phyloP scores from a whole-genome alignment of 2,797 vertebrate species.

The Sebastes diploproa region DNA sequence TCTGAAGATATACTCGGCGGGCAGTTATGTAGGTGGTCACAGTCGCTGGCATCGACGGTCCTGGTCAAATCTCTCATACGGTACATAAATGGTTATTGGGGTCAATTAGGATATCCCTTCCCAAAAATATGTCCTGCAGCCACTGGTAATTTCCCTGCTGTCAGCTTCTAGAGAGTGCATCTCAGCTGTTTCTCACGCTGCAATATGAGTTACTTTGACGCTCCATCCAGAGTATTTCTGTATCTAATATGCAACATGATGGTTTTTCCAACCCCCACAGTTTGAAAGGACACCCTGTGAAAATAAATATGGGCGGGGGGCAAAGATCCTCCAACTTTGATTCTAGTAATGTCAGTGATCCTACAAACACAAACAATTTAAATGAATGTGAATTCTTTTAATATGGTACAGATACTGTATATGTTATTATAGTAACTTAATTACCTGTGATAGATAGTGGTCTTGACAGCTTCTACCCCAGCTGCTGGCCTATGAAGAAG shows the following conservation, averaged over 20 bases:
- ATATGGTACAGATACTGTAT: background rate
- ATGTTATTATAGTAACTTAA: background rate
- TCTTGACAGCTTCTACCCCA: constrained; percentile 28
- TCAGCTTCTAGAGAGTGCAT: constrained; percentile 43
- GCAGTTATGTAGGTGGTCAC: background rate
- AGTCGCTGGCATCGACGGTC: background rate
- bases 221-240: constrained; percentile 57
- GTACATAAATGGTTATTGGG: background rate
- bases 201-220: constrained; percentile 39
- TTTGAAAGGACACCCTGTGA: constrained; percentile 45
- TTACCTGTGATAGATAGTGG: constrained; percentile 47
- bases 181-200: constrained; percentile 60
- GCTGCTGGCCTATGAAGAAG: constrained; percentile 61
- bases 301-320: constrained; percentile 18
- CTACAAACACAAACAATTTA: constrained; percentile 46
- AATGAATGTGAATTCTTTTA: background rate
- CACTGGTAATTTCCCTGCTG: constrained; percentile 20
- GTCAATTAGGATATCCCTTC: constrained; percentile 19
- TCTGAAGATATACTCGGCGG: background rate
- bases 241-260: constrained; percentile 33
- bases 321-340: background rate
- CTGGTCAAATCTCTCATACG: background rate
- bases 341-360: background rate
- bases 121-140: constrained; percentile 4
- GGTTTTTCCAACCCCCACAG: background rate